These are phyloP conservation scores for Danio jaintianensis DNA, from an alignment of 2,797 vertebrate genomes.

Conservation along the genomic window DNA sequence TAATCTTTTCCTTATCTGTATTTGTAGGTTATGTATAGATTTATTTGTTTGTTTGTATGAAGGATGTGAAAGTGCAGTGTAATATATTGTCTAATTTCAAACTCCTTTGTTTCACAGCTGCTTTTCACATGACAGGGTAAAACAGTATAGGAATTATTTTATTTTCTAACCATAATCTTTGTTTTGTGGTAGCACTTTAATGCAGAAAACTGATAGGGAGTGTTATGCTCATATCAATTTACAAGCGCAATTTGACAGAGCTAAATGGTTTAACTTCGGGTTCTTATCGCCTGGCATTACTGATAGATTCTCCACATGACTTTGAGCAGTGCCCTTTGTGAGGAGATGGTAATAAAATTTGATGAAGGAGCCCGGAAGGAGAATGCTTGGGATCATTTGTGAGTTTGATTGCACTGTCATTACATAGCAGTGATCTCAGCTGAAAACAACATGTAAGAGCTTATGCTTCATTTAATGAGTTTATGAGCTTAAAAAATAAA, in stretches of 20 bases:
- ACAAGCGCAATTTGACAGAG: neutral
- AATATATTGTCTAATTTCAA: neutral
- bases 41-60: neutral
- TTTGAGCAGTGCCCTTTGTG: slow-evolving; percentile 31
- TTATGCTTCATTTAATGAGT: slow-evolving; percentile 23
- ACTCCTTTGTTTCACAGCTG: neutral
- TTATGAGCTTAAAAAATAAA: neutral
- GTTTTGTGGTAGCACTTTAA: neutral
- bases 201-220: neutral
- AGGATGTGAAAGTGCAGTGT: neutral
- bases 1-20: too few relatives aligned
- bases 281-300: neutral
- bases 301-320: neutral
- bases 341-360: slow-evolving; percentile 29
- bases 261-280: neutral
- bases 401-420: slow-evolving; percentile 8
- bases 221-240: neutral
- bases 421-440: neutral
- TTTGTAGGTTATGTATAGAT: too few relatives aligned
- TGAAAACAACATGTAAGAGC: neutral
- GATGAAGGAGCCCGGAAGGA: slow-evolving; percentile 28
- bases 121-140: neutral
- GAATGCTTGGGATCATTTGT: slow-evolving; percentile 20
- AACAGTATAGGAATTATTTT: neutral
- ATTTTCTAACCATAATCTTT: neutral